These are phyloP conservation scores for Marmota monax DNA, from an alignment of 2,113 vertebrate species.

Conservation along the genomic window DNA sequence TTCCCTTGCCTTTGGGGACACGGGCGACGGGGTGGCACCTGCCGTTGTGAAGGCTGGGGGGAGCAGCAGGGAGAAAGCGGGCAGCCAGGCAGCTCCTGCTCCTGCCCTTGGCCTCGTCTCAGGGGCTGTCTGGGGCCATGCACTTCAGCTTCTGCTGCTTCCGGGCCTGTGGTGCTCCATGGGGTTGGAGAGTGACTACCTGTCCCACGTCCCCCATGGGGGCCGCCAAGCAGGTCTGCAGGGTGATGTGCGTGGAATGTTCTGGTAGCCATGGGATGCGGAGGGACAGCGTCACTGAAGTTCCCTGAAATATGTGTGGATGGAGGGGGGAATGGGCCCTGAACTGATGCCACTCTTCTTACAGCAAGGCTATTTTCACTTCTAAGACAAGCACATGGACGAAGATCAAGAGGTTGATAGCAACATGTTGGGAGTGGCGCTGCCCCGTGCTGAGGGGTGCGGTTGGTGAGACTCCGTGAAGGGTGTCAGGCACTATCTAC, in stretches of 20 bases:
- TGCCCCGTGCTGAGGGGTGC: rapidly evolving
- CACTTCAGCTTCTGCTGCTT: neutral
- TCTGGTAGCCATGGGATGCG: neutral
- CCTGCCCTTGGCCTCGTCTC: neutral
- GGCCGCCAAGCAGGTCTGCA: rapidly evolving
- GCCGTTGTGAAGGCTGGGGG: too few relatives aligned
- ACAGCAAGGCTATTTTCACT: neutral
- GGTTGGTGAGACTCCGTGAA: too few relatives aligned
- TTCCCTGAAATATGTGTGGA: neutral
- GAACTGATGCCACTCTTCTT: neutral
- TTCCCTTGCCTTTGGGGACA: neutral
- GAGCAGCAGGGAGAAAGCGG: neutral
- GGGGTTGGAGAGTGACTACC: neutral
- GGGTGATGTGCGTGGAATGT: rapidly evolving
- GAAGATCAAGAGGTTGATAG: neutral
- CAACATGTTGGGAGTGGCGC: too few relatives aligned
- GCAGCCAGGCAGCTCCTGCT: rapidly evolving
- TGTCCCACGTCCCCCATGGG: rapidly evolving
- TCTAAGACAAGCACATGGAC: neutral
- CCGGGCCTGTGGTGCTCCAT: neutral
- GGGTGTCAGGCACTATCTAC: neutral
- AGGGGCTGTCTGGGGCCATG: neutral
- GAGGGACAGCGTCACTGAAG: too few relatives aligned
- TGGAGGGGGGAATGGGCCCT: neutral
- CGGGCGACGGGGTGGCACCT: rapidly evolving